Evolutionary conservation across 2,113 vertebrate species (phyloP).

Genomic region (Gobiocypris rarus): DNA sequence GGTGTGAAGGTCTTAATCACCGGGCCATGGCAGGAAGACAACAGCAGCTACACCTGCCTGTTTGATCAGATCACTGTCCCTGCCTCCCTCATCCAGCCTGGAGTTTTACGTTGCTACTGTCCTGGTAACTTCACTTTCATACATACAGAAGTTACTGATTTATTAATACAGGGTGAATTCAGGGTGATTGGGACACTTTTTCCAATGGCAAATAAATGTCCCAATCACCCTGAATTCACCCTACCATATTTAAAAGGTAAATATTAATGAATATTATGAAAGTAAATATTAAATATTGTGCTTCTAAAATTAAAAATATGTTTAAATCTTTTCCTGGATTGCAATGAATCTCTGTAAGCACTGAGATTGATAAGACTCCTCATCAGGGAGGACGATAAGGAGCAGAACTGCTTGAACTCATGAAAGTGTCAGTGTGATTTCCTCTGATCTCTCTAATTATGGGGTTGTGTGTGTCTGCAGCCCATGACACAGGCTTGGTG

Average conservation of each 20-base stretch:
- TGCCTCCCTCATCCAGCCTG: conserved; percentile 96
- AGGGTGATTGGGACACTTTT: too few species aligned
- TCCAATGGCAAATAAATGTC: too few species aligned
- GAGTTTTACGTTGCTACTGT: conserved; percentile 97
- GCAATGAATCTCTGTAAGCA: neutral
- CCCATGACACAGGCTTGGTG: conserved; percentile 97
- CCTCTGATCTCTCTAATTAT: conserved; percentile 34
- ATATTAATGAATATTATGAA: too few species aligned
- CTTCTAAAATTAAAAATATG: neutral
- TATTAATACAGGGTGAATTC: neutral
- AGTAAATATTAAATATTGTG: neutral
- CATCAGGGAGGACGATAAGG: neutral
- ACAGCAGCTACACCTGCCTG: conserved; percentile 96
- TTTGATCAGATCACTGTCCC: conserved; percentile 99
- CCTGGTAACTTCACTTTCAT: conserved; percentile 81
- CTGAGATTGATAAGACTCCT: neutral
- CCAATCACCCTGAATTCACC: too few species aligned
- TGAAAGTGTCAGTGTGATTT: neutral
- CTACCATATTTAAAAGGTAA: too few species aligned
- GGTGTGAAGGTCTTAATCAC: conserved; percentile 99
- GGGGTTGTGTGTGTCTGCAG: conserved; percentile 71
- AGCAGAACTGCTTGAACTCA: conserved; percentile 35
- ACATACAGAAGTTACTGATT: neutral
- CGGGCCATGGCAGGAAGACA: conserved; percentile 97
- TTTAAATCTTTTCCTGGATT: neutral